Percentiles rank a stretch among this genome's conserved stretches.
phyloP scores from a whole-genome alignment of 2,113 vertebrate species.

The Myxocyprinus asiaticus region DNA sequence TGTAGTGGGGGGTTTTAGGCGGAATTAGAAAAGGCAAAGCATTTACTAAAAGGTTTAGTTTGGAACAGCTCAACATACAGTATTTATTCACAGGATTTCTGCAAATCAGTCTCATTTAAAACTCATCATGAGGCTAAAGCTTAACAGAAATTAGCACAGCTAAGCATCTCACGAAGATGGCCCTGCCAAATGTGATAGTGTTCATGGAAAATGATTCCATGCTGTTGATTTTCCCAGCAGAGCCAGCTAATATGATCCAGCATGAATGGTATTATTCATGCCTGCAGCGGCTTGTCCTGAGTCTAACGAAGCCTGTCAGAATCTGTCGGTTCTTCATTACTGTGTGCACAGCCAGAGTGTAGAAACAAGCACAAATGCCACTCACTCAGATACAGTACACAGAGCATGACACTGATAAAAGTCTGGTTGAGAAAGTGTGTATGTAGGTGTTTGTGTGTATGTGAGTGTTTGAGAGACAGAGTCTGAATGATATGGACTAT shows the following conservation, averaged over 20 bases:
- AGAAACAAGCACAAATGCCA: conserved; percentile 31
- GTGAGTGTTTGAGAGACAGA: neutral
- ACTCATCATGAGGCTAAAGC: conserved; percentile 26
- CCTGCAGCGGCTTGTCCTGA: conserved; percentile 24
- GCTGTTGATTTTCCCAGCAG: neutral
- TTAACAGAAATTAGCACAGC: conserved; percentile 37
- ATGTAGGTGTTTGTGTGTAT: neutral
- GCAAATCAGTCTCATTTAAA: conserved; percentile 20
- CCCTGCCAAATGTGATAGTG: conserved; percentile 25
- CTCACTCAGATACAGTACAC: conserved; percentile 1
- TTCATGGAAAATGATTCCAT: neutral
- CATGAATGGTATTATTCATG: neutral
- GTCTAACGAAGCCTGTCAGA: conserved; percentile 35
- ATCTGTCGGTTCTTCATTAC: conserved; percentile 43
- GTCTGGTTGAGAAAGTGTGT: conserved; percentile 10
- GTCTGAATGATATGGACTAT: conserved; percentile 1
- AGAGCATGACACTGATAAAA: conserved; percentile 34
- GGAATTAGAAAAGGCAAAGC: conserved; percentile 42
- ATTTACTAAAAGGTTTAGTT: conserved; percentile 32
- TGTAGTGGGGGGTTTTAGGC: conserved; percentile 22
- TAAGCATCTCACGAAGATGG: conserved; percentile 10
- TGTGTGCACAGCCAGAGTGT: conserved; percentile 24
- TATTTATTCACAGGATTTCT: conserved; percentile 6
- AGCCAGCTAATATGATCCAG: conserved; percentile 29
- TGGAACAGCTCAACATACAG: neutral